phyloP scores from a whole-genome alignment of 2,888 invertebrate genomes.

The Platycnemis pennipes region DNA sequence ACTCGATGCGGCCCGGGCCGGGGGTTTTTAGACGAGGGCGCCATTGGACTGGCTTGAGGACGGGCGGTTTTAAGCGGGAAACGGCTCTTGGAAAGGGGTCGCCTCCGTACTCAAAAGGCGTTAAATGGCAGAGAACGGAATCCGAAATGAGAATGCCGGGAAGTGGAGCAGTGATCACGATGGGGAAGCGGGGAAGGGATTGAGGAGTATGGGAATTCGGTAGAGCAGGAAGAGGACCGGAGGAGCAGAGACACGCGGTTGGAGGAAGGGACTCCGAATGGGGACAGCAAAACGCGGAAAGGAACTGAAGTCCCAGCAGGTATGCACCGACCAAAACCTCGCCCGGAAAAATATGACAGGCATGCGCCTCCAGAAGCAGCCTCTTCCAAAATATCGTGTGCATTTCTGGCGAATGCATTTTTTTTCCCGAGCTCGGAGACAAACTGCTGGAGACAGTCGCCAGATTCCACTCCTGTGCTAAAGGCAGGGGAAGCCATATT shows the following conservation, averaged over 20 bases:
- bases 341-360: background rate
- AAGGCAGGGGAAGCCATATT: background rate
- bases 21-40: background rate
- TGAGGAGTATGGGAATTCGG: too few species aligned
- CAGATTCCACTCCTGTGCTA: background rate
- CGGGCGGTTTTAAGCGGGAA: background rate
- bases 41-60: background rate
- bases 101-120: background rate
- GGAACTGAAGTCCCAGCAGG: background rate
- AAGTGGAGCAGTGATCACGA: constrained; percentile 14
- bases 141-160: constrained; percentile 16
- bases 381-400: background rate
- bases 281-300: background rate
- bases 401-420: background rate
- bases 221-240: too few species aligned
- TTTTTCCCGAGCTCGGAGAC: background rate
- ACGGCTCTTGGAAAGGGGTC: background rate
- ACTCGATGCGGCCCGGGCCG: background rate
- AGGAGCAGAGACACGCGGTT: background rate
- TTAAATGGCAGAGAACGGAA: constrained; percentile 39
- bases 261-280: background rate
- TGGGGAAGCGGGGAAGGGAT: background rate
- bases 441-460: background rate
- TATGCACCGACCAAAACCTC: background rate
- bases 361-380: background rate